phyloP scores from a whole-genome alignment of 2,113 vertebrate species.

The Chiloscyllium plagiosum region DNA sequence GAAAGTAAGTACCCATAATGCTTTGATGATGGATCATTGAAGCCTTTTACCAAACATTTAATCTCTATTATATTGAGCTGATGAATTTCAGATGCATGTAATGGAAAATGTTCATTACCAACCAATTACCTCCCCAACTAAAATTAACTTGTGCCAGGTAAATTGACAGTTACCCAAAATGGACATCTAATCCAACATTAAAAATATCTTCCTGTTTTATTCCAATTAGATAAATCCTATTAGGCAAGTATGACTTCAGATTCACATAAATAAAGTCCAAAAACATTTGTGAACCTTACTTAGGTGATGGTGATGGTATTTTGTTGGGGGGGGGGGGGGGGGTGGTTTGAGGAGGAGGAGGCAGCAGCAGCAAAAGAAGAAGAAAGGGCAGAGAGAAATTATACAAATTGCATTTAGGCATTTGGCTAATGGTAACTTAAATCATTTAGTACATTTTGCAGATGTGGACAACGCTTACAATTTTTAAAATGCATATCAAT shows the following conservation, averaged over 20 bases:
- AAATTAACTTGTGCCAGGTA: neutral
- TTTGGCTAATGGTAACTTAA: conserved; percentile 13
- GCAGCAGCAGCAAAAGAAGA: too few species aligned
- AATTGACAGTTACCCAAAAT: neutral
- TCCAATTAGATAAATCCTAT: neutral
- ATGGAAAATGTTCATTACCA: neutral
- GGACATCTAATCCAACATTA: neutral
- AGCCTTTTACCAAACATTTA: neutral
- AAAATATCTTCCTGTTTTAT: neutral
- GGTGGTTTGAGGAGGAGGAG: too few species aligned
- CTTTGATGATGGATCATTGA: neutral
- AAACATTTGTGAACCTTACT: neutral
- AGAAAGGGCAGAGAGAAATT: neutral
- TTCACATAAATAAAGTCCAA: neutral
- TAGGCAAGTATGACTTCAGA: neutral
- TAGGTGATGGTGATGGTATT: neutral
- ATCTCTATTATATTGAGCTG: neutral
- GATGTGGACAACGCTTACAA: neutral
- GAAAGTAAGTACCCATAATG: neutral
- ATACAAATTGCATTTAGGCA: conserved; percentile 18
- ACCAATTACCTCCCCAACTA: neutral
- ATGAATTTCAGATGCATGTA: neutral
- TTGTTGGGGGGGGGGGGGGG: too few species aligned
- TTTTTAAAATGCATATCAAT: neutral
- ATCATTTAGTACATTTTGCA: conserved; percentile 22